These are phyloP conservation scores for Archips xylosteana DNA, from an alignment of 2,888 invertebrate genomes.

Conservation along the genomic window DNA sequence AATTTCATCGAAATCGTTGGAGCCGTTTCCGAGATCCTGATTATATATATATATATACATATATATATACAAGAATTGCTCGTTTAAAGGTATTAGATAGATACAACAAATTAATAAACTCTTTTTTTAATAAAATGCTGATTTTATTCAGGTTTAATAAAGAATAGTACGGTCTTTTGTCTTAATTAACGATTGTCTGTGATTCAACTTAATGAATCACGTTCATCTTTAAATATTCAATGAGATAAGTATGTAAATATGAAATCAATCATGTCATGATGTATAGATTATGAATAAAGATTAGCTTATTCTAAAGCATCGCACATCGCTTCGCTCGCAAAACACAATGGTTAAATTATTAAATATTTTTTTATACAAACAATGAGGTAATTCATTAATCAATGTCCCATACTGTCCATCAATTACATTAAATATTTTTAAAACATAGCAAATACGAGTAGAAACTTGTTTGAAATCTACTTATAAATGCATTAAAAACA, in stretches of 20 bases:
- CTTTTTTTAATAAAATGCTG: too few relatives aligned
- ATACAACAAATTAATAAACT: too few relatives aligned
- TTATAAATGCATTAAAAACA: too few relatives aligned
- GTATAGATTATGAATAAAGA: background rate
- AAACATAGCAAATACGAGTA: too few relatives aligned
- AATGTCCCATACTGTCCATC: background rate
- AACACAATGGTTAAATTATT: background rate
- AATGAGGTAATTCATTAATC: background rate
- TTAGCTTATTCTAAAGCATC: background rate
- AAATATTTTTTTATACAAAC: background rate
- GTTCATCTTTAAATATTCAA: background rate
- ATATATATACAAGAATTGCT: too few relatives aligned
- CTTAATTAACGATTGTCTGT: background rate
- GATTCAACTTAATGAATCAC: background rate
- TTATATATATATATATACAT: too few relatives aligned
- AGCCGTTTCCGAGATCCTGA: too few relatives aligned
- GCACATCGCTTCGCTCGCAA: background rate
- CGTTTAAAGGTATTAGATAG: too few relatives aligned
- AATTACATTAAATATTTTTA: too few relatives aligned
- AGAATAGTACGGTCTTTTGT: too few relatives aligned
- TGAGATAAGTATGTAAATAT: background rate
- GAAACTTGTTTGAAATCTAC: background rate
- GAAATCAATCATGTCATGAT: background rate
- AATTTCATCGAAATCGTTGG: too few relatives aligned
- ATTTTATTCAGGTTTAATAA: too few relatives aligned